Evolutionary conservation across 2,888 invertebrate genomes (phyloP), one percentile per base, ranked within the genome.

Genomic region (Andrena minutula): DNA sequence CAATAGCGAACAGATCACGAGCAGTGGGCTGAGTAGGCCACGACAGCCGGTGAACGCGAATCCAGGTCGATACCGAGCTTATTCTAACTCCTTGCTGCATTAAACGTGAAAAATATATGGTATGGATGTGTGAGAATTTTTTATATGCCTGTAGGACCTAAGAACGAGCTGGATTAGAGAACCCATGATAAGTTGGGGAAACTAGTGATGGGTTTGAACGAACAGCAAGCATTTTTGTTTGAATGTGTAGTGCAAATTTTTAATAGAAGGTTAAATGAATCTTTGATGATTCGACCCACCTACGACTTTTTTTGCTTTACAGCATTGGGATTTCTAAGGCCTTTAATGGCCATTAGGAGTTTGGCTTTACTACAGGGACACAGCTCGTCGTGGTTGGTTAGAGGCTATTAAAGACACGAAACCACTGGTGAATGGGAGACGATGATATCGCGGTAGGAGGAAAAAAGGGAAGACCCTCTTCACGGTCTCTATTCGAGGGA

Each of bases 221-320:
- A 41, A 4, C 1, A 12, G 41, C 41, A 16, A 41, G 41, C 16
- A 41, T 41, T 41, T 41, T 41, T 41, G 41, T 41, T 41, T 41
- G 41, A 41, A 41, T 41, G 1, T 12, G 4, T 41, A 16, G 41
- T 5, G 4, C 41, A 12, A 12, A 12, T 12, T 41, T 41, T 41
- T 41, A 41, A 41, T 41, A 41, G 30, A 58, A 64, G 65, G 80
- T 73, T 81, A 83, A 86, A 86, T 81, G 79, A 86, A 86, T 86
- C 73, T 35, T 47, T n/a, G 51, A 77, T 86, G 81, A 86, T 86
- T 86, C 79, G 83, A 86, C 78, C 83, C 56, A 30, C 56, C 68
- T 16, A 35, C 56, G 10, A 35, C 2, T 2, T 2, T 41, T 41
- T 41, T 41, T 41, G 41, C 41, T 41, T 12, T 12, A 0, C 41